Evolutionary conservation across 2,113 vertebrate genomes (phyloP).

Genomic region (Origma solitaria): DNA sequence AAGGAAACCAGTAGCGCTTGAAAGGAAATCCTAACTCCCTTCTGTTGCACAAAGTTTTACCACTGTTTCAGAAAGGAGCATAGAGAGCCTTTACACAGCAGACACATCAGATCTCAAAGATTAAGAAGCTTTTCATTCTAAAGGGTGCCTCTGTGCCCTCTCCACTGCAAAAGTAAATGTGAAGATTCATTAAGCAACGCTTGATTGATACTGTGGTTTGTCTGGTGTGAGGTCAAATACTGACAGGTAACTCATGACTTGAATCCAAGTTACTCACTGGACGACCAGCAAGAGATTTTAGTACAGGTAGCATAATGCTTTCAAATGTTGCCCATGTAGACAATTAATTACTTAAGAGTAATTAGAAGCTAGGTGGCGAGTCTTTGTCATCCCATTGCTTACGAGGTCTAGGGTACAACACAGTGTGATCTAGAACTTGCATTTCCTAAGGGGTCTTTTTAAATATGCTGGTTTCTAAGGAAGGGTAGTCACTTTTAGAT

Average conservation of each 20-base stretch:
- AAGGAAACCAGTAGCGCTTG: not conserved
- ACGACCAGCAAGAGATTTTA: not conserved
- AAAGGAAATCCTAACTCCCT: not conserved
- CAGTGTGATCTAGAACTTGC: not conserved
- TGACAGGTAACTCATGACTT: not conserved
- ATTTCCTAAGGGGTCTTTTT: not conserved
- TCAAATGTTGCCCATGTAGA: not conserved
- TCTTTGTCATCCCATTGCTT: not conserved
- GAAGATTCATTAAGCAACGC: not conserved
- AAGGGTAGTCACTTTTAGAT: not conserved
- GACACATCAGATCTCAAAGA: not conserved
- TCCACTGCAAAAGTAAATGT: not conserved
- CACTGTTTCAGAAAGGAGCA: not conserved
- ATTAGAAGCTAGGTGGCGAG: not conserved
- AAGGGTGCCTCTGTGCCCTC: not conserved
- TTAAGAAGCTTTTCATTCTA: not conserved
- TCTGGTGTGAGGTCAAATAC: not conserved
- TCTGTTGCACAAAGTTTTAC: not conserved
- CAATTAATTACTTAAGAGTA: not conserved
- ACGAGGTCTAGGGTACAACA: not conserved
- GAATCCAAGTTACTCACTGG: not conserved
- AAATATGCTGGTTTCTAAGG: not conserved
- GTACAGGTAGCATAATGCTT: not conserved
- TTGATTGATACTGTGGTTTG: not conserved
- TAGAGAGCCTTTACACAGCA: not conserved